A percentile compares a stretch with the other conserved stretches of the same genome.
These are phyloP conservation scores for Tragelaphus strepsiceros DNA, from an alignment of 2,113 vertebrate genomes.

Conservation along the genomic window DNA sequence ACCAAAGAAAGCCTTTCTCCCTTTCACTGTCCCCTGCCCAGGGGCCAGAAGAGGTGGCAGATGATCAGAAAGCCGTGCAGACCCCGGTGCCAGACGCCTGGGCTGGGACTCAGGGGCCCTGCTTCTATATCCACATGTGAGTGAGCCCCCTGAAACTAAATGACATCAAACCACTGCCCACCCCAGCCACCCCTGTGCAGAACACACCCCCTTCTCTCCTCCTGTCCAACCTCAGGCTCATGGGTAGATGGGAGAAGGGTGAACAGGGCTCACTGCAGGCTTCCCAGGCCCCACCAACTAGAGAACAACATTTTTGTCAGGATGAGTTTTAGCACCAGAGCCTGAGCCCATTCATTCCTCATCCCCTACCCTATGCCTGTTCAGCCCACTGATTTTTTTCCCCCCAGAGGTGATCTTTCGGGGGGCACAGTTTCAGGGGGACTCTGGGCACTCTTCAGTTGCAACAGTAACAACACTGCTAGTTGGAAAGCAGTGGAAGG, in stretches of 20 bases:
- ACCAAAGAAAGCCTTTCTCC: not conserved
- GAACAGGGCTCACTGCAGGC: not conserved
- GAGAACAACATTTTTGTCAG: not conserved
- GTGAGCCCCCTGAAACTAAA: not conserved
- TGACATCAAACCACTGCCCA: accelerated
- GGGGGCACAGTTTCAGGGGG: not conserved
- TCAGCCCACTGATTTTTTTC: not conserved
- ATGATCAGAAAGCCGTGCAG: not conserved
- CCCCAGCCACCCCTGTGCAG: not conserved
- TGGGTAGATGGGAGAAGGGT: not conserved
- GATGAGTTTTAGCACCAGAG: not conserved
- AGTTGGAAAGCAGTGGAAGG: not conserved
- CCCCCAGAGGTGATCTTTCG: not conserved
- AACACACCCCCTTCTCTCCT: not conserved
- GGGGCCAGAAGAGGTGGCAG: not conserved
- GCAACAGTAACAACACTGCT: too few relatives aligned
- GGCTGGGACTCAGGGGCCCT: not conserved
- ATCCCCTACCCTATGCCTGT: not conserved
- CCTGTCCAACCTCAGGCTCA: not conserved
- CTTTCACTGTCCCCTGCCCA: not conserved
- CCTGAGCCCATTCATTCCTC: not conserved
- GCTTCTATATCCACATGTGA: not conserved
- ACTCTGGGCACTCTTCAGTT: not conserved
- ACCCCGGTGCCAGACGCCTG: not conserved
- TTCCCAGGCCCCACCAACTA: not conserved